Evolutionary conservation across 1,140 invertebrate species (phyloP).

Genomic region (Lethocerus indicus): DNA sequence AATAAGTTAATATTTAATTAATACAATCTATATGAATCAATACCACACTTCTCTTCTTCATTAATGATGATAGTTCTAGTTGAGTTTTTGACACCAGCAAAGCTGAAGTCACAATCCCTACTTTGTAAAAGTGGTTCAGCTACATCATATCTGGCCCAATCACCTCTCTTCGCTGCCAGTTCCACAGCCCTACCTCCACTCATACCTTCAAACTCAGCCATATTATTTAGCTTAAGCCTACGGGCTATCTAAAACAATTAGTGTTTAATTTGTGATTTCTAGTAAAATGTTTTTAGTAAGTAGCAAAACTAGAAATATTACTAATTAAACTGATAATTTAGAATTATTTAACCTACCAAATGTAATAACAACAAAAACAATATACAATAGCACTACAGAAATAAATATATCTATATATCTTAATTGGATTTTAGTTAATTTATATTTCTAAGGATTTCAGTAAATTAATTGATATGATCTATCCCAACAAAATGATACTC

Average conservation of each 20-base stretch:
- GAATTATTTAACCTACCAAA: no score
- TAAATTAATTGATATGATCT: no score
- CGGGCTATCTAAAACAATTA: conserved; percentile 70
- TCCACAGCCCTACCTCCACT: conserved; percentile 79
- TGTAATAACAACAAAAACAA: no score
- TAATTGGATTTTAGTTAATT: no score
- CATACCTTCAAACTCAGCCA: conserved; percentile 49
- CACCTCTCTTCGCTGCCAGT: conserved; percentile 44
- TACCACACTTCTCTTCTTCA: conserved; percentile 38
- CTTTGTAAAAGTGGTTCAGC: conserved; percentile 34
- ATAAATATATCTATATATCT: no score
- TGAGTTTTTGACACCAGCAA: conserved; percentile 50
- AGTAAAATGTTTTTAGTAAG: no score
- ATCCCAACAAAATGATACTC: no score
- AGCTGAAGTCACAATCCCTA: conserved; percentile 71
- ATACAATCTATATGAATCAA: neutral
- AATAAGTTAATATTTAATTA: neutral
- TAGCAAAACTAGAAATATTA: no score
- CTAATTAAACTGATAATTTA: no score
- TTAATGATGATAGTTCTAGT: conserved; percentile 30
- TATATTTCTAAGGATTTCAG: no score
- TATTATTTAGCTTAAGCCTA: conserved; percentile 63
- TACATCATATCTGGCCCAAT: conserved; percentile 50
- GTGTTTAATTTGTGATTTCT: no score
- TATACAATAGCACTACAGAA: no score